Base-by-base conservation (phyloP, 2,797 vertebrate species). In the Lagocephalus sceleratus region DNA sequence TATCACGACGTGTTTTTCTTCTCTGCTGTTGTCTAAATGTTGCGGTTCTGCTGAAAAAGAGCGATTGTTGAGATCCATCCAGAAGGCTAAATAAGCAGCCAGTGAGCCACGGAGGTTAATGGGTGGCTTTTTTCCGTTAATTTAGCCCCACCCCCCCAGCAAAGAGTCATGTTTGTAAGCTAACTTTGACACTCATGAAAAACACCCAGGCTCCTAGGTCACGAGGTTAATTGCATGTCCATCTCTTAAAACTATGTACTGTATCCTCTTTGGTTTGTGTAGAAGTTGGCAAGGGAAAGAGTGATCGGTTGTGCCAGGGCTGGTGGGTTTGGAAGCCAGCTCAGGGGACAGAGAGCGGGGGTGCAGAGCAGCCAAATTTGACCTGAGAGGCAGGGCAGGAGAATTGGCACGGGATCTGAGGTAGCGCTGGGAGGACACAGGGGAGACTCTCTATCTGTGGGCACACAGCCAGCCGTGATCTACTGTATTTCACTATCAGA, bases 351-450 rank as follows among this genome's bases (percentile, higher is more conserved):
- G 62, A 73, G 84, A 3, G 64, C 15, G 63, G 71, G 70, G 75
- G 55, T 59, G 59, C 77, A 71, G 74, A 73, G 74, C 68, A 80
- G 73, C 76, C 78, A 74, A 71, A 68, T 75, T 76, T 83, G 86
- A 87, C 85, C 87, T 84, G 46, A 45, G 54, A 83, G 84, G 76
- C 64, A 66, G 85, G 76, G 76, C 78, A 67, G 74, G 70, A 78
- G 76, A 81, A 78, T 79, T 91, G 88, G 89, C 87, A 57, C 25
- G n/a, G 72, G 87, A 91, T 91, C 86, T 89, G 86, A 90, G 79
- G 64, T 73, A 6, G 57, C 49, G 57, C 60, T 68, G 78, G 62
- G 75, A 76, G 79, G 79, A 79, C 67, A 23, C 68, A 52, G 60
- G 75, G 70, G 80, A 80, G 75, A 42, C 23, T 55, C 56, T 79